These are phyloP conservation scores for Panagrolaimus sp. DNA, from an alignment of 1,140 invertebrate genomes.

Conservation along the genomic window DNA sequence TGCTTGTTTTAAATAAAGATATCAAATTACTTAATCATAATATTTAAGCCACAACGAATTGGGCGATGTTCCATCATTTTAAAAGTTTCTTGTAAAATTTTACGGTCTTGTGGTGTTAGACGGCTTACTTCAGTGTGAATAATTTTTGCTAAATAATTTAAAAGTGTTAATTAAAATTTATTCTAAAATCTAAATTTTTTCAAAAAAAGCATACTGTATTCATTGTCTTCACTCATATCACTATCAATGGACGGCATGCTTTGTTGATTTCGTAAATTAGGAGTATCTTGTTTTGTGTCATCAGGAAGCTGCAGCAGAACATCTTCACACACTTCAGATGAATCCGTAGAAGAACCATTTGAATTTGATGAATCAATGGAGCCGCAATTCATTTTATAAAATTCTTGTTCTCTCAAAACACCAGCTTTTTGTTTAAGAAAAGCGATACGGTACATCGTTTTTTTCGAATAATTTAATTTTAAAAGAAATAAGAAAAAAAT, in stretches of 20 bases:
- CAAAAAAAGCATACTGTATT: neutral
- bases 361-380: no score
- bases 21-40: conserved; percentile 5
- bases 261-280: neutral
- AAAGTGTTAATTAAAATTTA: neutral
- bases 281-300: neutral
- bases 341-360: no score
- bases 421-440: no score
- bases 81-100: conserved; percentile 11
- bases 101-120: neutral
- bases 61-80: neutral
- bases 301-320: neutral
- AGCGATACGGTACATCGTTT: no score
- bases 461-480: no score
- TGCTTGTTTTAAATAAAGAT: neutral
- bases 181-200: neutral
- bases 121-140: neutral
- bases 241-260: neutral
- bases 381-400: no score
- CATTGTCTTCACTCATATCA: conserved; percentile 6
- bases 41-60: conserved; percentile 10
- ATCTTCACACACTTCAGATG: no score
- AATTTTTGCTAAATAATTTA: neutral
- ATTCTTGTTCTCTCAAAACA: no score
- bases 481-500: no score